These are phyloP conservation scores for Meleagris gallopavo DNA, from an alignment of 2,113 vertebrate species.

Conservation along the genomic window DNA sequence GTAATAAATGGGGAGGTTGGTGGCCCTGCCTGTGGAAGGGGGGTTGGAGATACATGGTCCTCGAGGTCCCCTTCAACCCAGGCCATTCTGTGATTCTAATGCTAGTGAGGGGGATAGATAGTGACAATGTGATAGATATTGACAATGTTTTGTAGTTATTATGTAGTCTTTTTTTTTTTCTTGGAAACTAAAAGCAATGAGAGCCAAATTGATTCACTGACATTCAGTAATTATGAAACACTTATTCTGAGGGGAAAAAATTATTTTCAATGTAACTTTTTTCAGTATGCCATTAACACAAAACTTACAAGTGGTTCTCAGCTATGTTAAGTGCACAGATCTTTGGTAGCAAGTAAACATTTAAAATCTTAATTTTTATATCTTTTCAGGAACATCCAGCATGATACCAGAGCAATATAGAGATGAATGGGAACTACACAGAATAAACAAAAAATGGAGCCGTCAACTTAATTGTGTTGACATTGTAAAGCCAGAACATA, in stretches of 20 bases:
- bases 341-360: not conserved
- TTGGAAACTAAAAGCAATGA: not conserved
- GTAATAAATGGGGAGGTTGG: no score
- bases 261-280: not conserved
- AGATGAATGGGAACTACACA: not conserved
- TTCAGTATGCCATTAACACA: not conserved
- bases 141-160: not conserved
- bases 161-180: not conserved
- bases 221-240: not conserved
- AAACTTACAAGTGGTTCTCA: not conserved
- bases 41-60: no score
- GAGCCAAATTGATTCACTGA: not conserved
- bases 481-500: not conserved
- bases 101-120: accelerated
- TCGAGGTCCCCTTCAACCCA: no score
- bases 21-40: no score
- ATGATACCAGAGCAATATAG: not conserved
- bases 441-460: not conserved
- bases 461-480: not conserved
- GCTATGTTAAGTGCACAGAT: not conserved
- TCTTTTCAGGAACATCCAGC: not conserved
- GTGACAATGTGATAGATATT: not conserved
- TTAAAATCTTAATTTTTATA: not conserved
- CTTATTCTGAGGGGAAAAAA: not conserved
- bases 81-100: no score